These are phyloP conservation scores for Resseliella maxima DNA, from an alignment of 2,888 invertebrate species.

Conservation along the genomic window DNA sequence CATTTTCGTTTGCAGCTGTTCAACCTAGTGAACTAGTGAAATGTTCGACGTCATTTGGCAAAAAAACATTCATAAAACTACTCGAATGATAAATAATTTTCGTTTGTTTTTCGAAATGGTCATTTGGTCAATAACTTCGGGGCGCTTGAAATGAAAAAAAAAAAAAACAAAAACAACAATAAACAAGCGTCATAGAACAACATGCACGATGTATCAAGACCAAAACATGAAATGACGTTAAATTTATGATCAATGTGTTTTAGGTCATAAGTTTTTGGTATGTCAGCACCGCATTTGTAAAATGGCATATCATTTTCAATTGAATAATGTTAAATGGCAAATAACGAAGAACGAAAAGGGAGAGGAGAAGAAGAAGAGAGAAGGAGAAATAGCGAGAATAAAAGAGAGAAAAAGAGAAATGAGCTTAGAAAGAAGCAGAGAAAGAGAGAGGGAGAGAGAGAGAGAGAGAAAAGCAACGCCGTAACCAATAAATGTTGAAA, in stretches of 20 bases:
- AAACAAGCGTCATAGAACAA: background rate
- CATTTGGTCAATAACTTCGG: conserved; percentile 32
- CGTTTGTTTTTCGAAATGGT: background rate
- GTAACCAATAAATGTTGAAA: background rate
- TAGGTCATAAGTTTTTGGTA: conserved; percentile 32
- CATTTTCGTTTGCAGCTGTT: background rate
- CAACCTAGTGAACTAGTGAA: background rate
- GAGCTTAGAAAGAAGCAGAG: too few species aligned
- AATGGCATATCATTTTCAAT: conserved; percentile 33
- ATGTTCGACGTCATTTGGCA: background rate
- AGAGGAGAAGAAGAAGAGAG: too few species aligned
- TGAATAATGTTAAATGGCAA: background rate
- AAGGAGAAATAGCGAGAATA: too few species aligned
- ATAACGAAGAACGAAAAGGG: too few species aligned
- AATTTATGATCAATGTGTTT: conserved; percentile 49
- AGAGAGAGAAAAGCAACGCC: too few species aligned
- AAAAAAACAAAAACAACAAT: too few species aligned
- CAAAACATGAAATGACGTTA: background rate
- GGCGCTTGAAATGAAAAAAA: background rate
- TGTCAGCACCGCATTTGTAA: conserved; percentile 2
- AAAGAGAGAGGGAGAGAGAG: too few species aligned
- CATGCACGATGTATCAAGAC: background rate
- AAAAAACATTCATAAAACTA: background rate
- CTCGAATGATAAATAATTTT: background rate
- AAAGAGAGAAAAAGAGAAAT: background rate